Percentiles rank a stretch among this genome's conserved stretches.
Evolutionary conservation across 2,888 invertebrate genomes (phyloP).

Genomic region (Catocala nupta): DNA sequence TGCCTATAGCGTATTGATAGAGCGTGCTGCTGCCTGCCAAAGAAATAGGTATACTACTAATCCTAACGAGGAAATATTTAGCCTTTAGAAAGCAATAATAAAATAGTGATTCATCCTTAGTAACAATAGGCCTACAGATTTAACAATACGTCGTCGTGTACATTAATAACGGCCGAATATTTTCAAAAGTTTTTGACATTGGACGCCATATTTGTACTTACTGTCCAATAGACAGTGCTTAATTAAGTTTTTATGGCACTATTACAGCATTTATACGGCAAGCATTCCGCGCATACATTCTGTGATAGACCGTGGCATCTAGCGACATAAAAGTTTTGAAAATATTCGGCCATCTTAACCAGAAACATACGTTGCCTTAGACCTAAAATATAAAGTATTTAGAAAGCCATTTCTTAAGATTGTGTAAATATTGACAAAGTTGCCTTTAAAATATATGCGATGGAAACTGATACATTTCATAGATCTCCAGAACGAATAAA

Average conservation of each 20-base stretch:
- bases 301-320: neutral
- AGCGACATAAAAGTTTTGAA: neutral
- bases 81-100: constrained; percentile 50
- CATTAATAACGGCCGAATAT: constrained; percentile 1
- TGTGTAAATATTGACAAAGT: constrained; percentile 46
- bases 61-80: constrained; percentile 30
- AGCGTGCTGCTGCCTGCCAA: constrained; percentile 37
- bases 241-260: too few relatives aligned
- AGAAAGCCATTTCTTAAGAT: constrained; percentile 42
- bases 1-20: constrained; percentile 16
- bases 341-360: constrained; percentile 10
- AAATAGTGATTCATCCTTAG: constrained; percentile 22
- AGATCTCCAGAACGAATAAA: constrained; percentile 76
- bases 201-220: neutral
- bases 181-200: neutral
- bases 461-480: constrained; percentile 71
- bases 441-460: constrained; percentile 77
- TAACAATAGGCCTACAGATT: constrained; percentile 37
- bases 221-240: too few relatives aligned
- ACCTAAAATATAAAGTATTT: constrained; percentile 37
- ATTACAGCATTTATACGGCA: neutral
- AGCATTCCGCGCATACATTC: neutral
- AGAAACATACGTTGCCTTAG: constrained; percentile 48
- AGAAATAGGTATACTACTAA: constrained; percentile 21
- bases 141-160: constrained; percentile 23